Percentiles rank a stretch among this genome's conserved stretches.
Evolutionary conservation across 2,797 vertebrate genomes (phyloP).

Genomic region (Etheostoma perlongum): DNA sequence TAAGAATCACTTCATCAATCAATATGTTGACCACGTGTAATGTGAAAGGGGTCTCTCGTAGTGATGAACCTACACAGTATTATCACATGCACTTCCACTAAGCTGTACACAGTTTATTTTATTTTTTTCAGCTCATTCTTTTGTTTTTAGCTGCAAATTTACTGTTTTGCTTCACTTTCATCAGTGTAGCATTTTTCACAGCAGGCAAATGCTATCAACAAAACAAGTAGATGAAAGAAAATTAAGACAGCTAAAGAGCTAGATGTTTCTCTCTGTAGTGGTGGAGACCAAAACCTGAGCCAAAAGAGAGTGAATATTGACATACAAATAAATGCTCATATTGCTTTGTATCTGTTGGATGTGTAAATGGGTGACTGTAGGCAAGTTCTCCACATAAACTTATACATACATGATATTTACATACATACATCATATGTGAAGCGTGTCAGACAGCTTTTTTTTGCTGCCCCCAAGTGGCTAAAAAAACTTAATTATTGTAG

Average conservation of each 20-base stretch:
- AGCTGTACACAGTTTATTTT: not conserved
- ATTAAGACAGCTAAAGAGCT: not conserved
- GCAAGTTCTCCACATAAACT: too few relatives aligned
- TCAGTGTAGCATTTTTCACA: not conserved
- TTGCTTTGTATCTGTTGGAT: too few relatives aligned
- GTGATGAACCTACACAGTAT: not conserved
- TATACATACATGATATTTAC: too few relatives aligned
- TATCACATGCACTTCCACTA: not conserved
- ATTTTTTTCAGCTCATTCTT: not conserved
- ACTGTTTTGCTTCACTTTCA: not conserved
- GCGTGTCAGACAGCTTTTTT: too few relatives aligned
- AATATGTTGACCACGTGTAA: not conserved
- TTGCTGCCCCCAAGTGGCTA: too few relatives aligned
- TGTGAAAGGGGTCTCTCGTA: not conserved
- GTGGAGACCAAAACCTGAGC: not conserved
- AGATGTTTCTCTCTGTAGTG: not conserved
- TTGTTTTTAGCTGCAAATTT: not conserved
- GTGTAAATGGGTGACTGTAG: too few relatives aligned
- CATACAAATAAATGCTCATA: not conserved
- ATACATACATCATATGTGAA: too few relatives aligned
- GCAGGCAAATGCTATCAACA: not conserved
- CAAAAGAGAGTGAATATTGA: not conserved
- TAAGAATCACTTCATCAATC: conserved; percentile 26
- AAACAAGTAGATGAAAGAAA: not conserved
- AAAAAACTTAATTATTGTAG: too few relatives aligned